A percentile compares a stretch with the other conserved stretches of the same genome.
phyloP scores from a whole-genome alignment of 1,140 invertebrate genomes.

The Centruroides vittatus region DNA sequence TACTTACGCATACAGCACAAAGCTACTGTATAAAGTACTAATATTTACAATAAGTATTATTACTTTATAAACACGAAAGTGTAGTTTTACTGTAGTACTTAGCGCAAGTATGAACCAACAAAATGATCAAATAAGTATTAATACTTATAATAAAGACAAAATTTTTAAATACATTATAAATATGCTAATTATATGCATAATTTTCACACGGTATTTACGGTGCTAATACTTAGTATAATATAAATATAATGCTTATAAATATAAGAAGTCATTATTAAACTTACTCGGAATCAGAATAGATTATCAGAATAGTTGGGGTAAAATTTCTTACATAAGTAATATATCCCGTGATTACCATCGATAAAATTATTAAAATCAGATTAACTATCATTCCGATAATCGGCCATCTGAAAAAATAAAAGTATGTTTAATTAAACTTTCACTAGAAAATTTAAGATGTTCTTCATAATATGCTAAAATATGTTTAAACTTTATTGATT shows the following conservation, averaged over 20 bases:
- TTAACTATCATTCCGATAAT: background rate
- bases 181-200: background rate
- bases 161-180: background rate
- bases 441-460: no score
- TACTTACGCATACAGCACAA: no score
- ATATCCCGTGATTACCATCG: constrained; percentile 3
- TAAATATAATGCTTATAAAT: background rate
- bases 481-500: no score
- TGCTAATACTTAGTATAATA: background rate
- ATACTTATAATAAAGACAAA: background rate
- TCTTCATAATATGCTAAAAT: no score
- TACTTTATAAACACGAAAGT: no score
- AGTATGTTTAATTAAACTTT: no score
- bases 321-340: constrained; percentile 21
- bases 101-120: no score
- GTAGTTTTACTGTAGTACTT: no score
- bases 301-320: background rate
- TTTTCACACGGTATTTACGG: background rate
- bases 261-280: background rate
- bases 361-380: background rate
- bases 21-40: no score
- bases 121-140: no score
- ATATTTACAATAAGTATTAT: no score
- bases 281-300: background rate
- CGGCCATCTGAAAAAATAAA: background rate